phyloP scores from a whole-genome alignment of 1,140 invertebrate genomes.

The Drosophila subpulchrella region DNA sequence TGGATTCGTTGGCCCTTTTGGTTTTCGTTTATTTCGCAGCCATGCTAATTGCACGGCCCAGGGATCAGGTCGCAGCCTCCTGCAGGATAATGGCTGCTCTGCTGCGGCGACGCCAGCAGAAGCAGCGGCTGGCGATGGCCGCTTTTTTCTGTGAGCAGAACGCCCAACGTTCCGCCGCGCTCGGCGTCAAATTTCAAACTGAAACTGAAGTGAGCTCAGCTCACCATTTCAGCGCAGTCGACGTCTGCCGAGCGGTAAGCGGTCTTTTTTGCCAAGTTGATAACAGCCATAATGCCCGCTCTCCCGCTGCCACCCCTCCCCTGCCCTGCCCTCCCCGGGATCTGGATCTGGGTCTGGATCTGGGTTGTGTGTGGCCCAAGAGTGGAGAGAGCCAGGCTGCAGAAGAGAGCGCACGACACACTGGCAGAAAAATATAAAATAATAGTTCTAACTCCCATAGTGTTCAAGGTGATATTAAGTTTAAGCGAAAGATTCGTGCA shows the following conservation, averaged over 20 bases:
- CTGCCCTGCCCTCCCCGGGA: slow-evolving; percentile 2
- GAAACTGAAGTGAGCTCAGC: slow-evolving; percentile 67
- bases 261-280: slow-evolving; percentile 74
- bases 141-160: slow-evolving; percentile 37
- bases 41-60: slow-evolving; percentile 14
- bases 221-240: slow-evolving; percentile 17
- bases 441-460: too few species aligned
- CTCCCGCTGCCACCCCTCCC: slow-evolving; percentile 14
- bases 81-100: slow-evolving; percentile 54
- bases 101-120: slow-evolving; percentile 34
- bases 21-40: slow-evolving; percentile 19
- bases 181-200: slow-evolving; percentile 82
- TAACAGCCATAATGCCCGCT: slow-evolving; percentile 71
- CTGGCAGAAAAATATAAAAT: slow-evolving; percentile 15
- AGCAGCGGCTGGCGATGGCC: slow-evolving; percentile 49
- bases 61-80: slow-evolving; percentile 38
- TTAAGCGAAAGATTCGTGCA: too few species aligned
- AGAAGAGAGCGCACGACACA: slow-evolving; percentile 10
- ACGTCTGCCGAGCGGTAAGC: slow-evolving; percentile 39
- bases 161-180: slow-evolving; percentile 67
- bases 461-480: too few species aligned
- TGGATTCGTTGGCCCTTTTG: not conserved
- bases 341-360: slow-evolving; percentile 31
- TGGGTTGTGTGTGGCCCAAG: slow-evolving; percentile 47
- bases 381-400: slow-evolving; percentile 16